These are phyloP conservation scores for Cydia pomonella DNA, from an alignment of 1,140 invertebrate species.

Conservation along the genomic window DNA sequence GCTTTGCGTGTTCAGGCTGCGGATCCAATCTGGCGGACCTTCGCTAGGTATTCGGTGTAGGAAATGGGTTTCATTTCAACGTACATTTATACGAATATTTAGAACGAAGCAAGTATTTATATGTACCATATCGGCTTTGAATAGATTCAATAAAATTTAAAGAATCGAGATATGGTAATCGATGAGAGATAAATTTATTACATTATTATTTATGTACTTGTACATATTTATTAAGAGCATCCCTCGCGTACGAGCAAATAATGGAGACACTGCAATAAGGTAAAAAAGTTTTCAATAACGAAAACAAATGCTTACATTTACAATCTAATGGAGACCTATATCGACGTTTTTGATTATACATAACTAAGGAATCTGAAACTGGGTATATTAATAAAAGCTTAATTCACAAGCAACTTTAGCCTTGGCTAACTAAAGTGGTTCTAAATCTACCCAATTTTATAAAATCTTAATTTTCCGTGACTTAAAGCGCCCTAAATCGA, in stretches of 20 bases:
- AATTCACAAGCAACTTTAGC: background rate
- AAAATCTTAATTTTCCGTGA: conserved; percentile 50
- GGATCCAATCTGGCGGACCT: conserved; percentile 31
- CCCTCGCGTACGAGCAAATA: conserved; percentile 78
- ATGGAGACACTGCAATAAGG: conserved; percentile 71
- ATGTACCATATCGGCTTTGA: no score
- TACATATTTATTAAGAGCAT: conserved; percentile 77
- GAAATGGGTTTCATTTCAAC: conserved; percentile 28
- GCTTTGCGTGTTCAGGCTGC: conserved; percentile 62
- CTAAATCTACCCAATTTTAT: background rate
- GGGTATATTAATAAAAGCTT: no score
- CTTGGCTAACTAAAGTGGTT: background rate
- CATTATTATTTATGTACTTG: no score
- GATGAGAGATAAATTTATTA: no score
- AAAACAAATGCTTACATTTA: no score
- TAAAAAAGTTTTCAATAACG: no score
- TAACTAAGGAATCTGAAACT: no score
- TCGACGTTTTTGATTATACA: no score
- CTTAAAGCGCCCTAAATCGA: conserved; percentile 74
- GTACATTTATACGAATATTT: background rate
- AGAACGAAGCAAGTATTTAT: background rate
- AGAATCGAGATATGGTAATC: no score
- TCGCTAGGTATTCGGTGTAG: conserved; percentile 19
- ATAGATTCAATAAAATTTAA: no score
- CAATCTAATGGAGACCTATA: no score